These are phyloP conservation scores for Morpho helenor DNA, from an alignment of 2,888 invertebrate genomes.

Conservation along the genomic window DNA sequence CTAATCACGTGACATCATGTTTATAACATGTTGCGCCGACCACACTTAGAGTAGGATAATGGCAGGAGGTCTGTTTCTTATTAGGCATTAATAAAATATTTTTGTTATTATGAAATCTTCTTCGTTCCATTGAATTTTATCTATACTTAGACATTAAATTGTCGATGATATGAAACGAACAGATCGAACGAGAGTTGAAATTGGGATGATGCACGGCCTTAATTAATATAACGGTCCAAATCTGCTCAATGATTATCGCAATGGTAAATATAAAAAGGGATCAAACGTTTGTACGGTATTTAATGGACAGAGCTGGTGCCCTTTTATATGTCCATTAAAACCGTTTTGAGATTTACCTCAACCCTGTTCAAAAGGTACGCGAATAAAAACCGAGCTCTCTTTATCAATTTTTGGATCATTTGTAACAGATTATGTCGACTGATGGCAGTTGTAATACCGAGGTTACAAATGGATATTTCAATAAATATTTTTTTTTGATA, in stretches of 20 bases:
- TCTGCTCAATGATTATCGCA: conserved; percentile 65
- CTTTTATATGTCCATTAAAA: conserved; percentile 76
- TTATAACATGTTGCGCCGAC: too few species aligned
- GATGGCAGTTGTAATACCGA: conserved; percentile 5
- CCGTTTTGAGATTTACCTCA: conserved; percentile 70
- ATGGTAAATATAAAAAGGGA: conserved; percentile 74
- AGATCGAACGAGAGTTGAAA: conserved; percentile 4
- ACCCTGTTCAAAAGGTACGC: conserved; percentile 51
- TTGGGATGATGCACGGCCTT: conserved; percentile 35
- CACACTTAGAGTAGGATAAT: too few species aligned
- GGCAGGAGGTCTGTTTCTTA: too few species aligned
- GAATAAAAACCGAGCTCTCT: conserved; percentile 55
- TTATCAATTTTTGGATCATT: conserved; percentile 59
- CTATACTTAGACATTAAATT: too few species aligned
- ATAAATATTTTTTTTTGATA: too few species aligned
- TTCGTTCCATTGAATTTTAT: too few species aligned
- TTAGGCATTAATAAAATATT: too few species aligned
- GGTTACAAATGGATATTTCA: too few species aligned
- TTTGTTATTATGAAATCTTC: too few species aligned
- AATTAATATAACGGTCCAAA: conserved; percentile 62
- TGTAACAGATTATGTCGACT: conserved; percentile 49
- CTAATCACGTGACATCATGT: too few species aligned
- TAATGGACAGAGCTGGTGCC: conserved; percentile 74
- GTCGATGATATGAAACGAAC: not conserved
- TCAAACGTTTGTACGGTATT: conserved; percentile 79